Evolutionary conservation across 2,888 invertebrate genomes (phyloP), one percentile per base, ranked within the genome.

Genomic region (Melieria crassipennis): DNA sequence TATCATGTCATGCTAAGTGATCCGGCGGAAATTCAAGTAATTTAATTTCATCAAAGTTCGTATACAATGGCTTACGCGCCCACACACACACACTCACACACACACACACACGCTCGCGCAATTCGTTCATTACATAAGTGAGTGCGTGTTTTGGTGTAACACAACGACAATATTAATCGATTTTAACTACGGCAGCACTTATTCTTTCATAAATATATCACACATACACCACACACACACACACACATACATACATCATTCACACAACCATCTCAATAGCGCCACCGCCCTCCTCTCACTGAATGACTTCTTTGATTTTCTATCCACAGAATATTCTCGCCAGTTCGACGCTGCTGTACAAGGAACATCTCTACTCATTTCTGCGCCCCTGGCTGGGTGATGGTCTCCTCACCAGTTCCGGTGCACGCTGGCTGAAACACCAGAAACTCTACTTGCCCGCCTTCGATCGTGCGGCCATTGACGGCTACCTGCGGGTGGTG

Each of bases 391-490:
- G 88, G 88, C 80, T 89, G 43, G 88, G 88, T 9, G 83, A 87
- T 52, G 88, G 88, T 5, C 82, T 89, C 1, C 79, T 88, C 5
- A 88, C 87, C 13, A 86, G 88, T 50, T 84, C 81, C 69, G 80
- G 82, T 47, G 82, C 85, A 45, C 87, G 88, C 75, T 89, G 89
- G 89, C 80, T 85, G n/a, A 85, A 87, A 47, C 87, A 88, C 74
- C 85, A 89, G 69, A 88, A 88, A 81, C 79, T 89, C 48, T 88
- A 89, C 62, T 85, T 87, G 6, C 88, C 89, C 11, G 87, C 89
- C 7, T 89, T 89, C 77, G 83, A 84, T 55, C 74, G 76, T n/a
- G 55, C 77, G 47, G 79, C 84, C 68, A 79, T 83, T 48, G 77
- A 78, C 16, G 82, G 80, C 7, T 84, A 84, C 68, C 75, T 83